These are phyloP conservation scores for Macquaria ambigua DNA, from an alignment of 2,113 vertebrate species.

Conservation along the genomic window DNA sequence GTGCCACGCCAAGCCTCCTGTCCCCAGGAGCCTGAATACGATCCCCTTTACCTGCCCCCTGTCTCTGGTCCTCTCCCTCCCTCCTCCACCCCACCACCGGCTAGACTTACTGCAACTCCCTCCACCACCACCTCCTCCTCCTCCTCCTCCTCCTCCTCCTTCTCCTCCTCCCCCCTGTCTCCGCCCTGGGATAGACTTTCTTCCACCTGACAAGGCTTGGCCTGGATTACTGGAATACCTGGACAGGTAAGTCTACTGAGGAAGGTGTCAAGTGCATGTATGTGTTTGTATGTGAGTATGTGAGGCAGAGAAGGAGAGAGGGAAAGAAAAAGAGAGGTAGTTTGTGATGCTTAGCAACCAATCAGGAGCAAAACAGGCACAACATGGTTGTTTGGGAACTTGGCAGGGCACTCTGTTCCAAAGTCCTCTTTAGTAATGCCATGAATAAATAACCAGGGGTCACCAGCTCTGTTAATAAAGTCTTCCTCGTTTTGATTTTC, in stretches of 20 bases:
- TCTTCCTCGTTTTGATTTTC: slow-evolving; percentile 78
- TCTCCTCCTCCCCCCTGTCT: slow-evolving; percentile 40
- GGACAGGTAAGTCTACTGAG: slow-evolving; percentile 72
- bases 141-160: slow-evolving; percentile 29
- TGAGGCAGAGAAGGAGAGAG: slow-evolving; percentile 25
- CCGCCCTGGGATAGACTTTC: slow-evolving; percentile 81
- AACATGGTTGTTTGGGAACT: slow-evolving; percentile 38
- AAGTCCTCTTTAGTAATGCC: slow-evolving; percentile 67
- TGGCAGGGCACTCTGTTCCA: slow-evolving; percentile 64
- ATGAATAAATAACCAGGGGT: slow-evolving; percentile 78
- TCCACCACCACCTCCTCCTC: slow-evolving; percentile 7
- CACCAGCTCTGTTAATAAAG: slow-evolving; percentile 70
- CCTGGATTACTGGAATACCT: slow-evolving; percentile 80
- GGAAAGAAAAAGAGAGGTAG: not conserved
- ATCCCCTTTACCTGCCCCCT: slow-evolving; percentile 79
- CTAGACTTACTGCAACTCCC: slow-evolving; percentile 77
- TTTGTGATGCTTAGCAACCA: slow-evolving; percentile 42
- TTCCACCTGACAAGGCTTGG: slow-evolving; percentile 78
- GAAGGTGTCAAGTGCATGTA: slow-evolving; percentile 77
- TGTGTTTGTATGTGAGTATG: slow-evolving; percentile 43
- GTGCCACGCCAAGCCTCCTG: slow-evolving; percentile 82
- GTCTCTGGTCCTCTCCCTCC: slow-evolving; percentile 70
- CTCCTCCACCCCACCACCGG: slow-evolving; percentile 65
- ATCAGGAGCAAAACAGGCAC: slow-evolving; percentile 28
- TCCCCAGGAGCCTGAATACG: slow-evolving; percentile 84